Conservation (phyloP, 2,113 vertebrate genomes). For the Cyprinus carpio region DNA sequence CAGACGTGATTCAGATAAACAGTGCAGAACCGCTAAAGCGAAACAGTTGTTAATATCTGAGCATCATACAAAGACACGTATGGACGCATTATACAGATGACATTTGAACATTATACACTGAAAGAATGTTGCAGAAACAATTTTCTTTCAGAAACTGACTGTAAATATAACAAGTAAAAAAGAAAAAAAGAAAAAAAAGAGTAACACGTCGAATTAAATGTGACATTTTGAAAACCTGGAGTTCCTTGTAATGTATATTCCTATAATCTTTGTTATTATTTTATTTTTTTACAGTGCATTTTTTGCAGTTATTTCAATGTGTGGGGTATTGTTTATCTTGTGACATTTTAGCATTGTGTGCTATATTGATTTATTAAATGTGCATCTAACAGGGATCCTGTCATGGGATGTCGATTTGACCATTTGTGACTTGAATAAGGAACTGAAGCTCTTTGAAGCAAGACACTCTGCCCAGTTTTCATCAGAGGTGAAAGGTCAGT, state of each 20-base stretch:
- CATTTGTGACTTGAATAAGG: conserved; percentile 85
- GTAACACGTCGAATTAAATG: neutral
- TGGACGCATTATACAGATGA: neutral
- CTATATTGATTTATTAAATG: neutral
- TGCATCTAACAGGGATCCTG: conserved; percentile 77
- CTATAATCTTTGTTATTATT: no score
- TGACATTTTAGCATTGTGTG: neutral
- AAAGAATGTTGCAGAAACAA: neutral
- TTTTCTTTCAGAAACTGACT: neutral
- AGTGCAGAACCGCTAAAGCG: neutral
- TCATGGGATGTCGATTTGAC: conserved; percentile 85
- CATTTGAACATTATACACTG: neutral
- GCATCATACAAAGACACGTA: neutral
- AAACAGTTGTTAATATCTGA: neutral
- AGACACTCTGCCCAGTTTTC: conserved; percentile 93
- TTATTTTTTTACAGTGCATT: no score
- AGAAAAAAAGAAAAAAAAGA: neutral
- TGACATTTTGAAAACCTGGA: neutral
- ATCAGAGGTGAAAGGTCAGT: conserved; percentile 91
- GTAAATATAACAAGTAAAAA: neutral
- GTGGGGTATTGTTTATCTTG: neutral
- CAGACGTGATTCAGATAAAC: neutral
- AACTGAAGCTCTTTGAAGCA: conserved; percentile 87
- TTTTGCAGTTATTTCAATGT: no score
- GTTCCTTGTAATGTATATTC: neutral